Conservation (phyloP, 2,797 vertebrate species). For the Zalophus californianus region DNA sequence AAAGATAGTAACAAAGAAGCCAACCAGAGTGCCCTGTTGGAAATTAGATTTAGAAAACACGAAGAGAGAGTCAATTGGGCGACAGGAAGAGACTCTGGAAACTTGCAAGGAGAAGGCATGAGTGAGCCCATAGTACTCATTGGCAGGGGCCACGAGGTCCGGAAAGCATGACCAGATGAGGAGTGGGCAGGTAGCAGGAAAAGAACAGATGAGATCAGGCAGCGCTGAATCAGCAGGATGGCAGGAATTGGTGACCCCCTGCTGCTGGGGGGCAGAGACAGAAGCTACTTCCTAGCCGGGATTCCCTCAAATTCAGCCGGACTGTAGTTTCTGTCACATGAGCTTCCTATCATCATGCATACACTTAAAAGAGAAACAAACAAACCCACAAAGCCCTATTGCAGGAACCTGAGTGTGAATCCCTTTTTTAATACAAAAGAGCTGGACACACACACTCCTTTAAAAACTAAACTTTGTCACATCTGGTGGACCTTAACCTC, state of each 20-base stretch:
- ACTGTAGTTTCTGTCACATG: background rate
- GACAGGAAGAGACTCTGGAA: background rate
- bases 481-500: background rate
- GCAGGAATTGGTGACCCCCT: background rate
- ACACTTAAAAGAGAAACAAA: background rate
- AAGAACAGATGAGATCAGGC: background rate
- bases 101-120: background rate
- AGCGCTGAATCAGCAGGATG: background rate
- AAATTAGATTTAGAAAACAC: constrained; percentile 3
- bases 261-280: background rate
- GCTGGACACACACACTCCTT: background rate
- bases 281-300: background rate
- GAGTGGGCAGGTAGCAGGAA: background rate
- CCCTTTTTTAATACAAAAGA: background rate
- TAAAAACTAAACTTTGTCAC: background rate
- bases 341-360: background rate
- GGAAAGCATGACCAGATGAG: background rate
- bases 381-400: background rate
- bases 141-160: background rate
- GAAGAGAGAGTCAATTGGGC: background rate
- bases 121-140: background rate
- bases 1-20: background rate
- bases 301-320: background rate
- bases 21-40: background rate
- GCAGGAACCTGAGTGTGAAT: background rate